Evolutionary conservation across 1,140 invertebrate species (phyloP), one percentile per base, ranked within the genome.

Genomic region (Carposina sasakii): DNA sequence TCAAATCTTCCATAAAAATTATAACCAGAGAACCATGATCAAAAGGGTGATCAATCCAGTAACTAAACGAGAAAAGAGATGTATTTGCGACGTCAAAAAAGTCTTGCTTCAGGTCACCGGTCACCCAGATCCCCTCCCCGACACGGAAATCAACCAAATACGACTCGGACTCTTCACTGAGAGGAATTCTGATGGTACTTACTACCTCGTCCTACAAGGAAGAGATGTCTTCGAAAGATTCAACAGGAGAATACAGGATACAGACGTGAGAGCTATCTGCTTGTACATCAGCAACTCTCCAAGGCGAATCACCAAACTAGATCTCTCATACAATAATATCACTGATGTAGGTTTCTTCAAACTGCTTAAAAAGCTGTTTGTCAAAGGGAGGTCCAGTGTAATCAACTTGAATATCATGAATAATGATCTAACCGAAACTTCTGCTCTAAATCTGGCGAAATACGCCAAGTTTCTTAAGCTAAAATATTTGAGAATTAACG

Each of bases 241-340:
- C 21, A 48, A 63, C 10, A 62, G 52, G 22, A 68, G 86, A 24
- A 67, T 90, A 10, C 43, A 63, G 13, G 76, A 86, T 41, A 50
- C 56, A 12, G 88, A 89, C 46, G 76, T 89, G 6, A 58, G 62
- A 26, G 71, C 76, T 19, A 76, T 90, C 6, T 65, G 70, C 13
- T 19, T 65, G 4, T 89, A 88, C 51, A 46, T 89, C 1, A 60
- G 60, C 31, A 62, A 78, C 24, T 59, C 81, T 52, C 66, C 76
- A 2, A 67, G 82, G 37, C 57, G 73, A 28, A 77, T 90, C 3
- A 78, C 71, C 0, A 82, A 71, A 19, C 3, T 90, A 1, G 85
- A 87, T 54, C 67, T 90, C 13, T 67, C 79, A 12, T 88, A 87
- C 52, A 90, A 90, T 46, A 41, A 81, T 44, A 85, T 90, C 8